These are phyloP conservation scores for Parnassius glacialis DNA, from an alignment of 2,888 invertebrate species.

Conservation along the genomic window DNA sequence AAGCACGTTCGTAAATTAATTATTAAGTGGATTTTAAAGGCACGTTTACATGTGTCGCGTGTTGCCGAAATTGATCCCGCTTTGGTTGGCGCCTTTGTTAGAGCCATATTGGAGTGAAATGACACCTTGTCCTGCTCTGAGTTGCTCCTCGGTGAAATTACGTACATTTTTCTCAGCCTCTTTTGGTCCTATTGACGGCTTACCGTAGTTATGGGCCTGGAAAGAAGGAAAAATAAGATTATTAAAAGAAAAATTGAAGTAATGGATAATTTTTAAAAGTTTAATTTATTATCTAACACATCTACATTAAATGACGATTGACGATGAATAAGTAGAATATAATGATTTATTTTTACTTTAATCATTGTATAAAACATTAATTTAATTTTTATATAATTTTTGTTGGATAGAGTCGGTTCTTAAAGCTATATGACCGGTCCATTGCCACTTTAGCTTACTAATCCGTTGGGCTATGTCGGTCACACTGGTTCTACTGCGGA, in stretches of 20 bases:
- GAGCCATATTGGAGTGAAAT: slow-evolving; percentile 98
- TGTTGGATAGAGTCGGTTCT: too few relatives aligned
- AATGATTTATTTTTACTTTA: too few relatives aligned
- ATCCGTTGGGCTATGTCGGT: too few relatives aligned
- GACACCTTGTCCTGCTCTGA: slow-evolving; percentile 94
- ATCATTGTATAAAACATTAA: too few relatives aligned
- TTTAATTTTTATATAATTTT: too few relatives aligned
- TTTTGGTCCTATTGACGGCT: slow-evolving; percentile 96
- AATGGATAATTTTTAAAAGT: not conserved
- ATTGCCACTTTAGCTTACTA: too few relatives aligned
- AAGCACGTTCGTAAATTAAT: not conserved
- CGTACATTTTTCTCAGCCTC: slow-evolving; percentile 97
- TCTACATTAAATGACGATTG: not conserved
- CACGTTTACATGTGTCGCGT: slow-evolving; percentile 94
- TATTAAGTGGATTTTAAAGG: slow-evolving; percentile 7
- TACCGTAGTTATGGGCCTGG: slow-evolving; percentile 89
- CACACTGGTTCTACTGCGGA: too few relatives aligned
- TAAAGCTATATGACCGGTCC: too few relatives aligned
- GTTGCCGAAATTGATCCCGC: slow-evolving; percentile 98
- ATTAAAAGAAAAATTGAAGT: not conserved
- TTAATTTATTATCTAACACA: too few relatives aligned
- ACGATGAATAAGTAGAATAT: not conserved
- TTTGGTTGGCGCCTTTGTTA: slow-evolving; percentile 98
- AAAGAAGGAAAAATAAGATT: slow-evolving; percentile 36
- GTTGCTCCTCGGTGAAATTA: slow-evolving; percentile 95